These are phyloP conservation scores for Drosophila nebulosa DNA, from an alignment of 1,140 invertebrate species.

Conservation along the genomic window DNA sequence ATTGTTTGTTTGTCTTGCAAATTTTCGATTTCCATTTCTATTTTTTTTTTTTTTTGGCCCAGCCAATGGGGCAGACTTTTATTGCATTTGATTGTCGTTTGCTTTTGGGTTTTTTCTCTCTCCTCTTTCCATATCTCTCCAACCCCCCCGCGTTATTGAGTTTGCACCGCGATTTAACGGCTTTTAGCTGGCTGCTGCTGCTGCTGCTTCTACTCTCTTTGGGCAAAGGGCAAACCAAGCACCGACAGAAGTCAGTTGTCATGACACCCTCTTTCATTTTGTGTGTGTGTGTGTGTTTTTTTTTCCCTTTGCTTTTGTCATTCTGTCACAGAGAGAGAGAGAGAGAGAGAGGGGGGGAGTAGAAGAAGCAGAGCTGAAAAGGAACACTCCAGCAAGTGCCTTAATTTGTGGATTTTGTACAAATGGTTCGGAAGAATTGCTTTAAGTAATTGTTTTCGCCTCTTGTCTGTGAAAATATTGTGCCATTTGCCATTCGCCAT, in stretches of 20 bases:
- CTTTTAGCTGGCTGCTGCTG: conserved; percentile 46
- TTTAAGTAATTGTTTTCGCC: conserved; percentile 73
- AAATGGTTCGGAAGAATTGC: conserved; percentile 78
- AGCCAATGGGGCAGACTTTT: conserved; percentile 26
- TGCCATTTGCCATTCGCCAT: conserved; percentile 34
- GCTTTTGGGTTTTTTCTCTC: conserved; percentile 41
- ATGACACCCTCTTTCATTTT: conserved; percentile 16
- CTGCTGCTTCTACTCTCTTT: conserved; percentile 30
- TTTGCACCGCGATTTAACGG: conserved; percentile 55
- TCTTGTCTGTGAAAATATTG: conserved; percentile 30
- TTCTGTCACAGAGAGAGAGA: neutral
- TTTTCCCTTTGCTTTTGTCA: neutral
- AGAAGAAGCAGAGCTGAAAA: conserved; percentile 13
- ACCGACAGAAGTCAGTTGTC: conserved; percentile 56
- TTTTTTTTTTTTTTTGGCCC: conserved; percentile 7
- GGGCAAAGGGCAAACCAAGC: conserved; percentile 22
- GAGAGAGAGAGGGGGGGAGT: too few relatives aligned
- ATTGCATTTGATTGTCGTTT: conserved; percentile 64
- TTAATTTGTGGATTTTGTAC: conserved; percentile 75
- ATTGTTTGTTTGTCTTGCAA: conserved; percentile 1
- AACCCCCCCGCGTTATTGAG: conserved; percentile 49
- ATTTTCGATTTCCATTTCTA: neutral
- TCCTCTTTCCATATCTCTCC: too few relatives aligned
- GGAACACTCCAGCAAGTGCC: conserved; percentile 49
- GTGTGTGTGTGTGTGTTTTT: neutral